These are phyloP conservation scores for Natrix natrix DNA, from an alignment of 2,797 vertebrate species.

Conservation along the genomic window DNA sequence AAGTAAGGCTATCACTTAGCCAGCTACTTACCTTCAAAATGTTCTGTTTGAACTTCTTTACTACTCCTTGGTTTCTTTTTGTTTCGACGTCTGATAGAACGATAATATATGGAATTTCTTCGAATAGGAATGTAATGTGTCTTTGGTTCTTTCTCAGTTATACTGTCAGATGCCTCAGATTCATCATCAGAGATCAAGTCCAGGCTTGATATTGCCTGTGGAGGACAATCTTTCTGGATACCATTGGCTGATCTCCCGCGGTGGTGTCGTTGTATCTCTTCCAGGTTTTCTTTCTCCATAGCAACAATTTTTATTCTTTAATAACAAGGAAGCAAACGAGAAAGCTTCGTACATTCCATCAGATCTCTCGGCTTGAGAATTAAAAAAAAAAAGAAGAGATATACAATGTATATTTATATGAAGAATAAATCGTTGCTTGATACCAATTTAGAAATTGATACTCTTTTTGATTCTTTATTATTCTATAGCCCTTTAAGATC, in stretches of 20 bases:
- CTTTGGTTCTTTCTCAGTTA: conserved; percentile 16
- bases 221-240: conserved; percentile 23
- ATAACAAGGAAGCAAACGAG: conserved; percentile 29
- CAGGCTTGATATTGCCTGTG: conserved; percentile 27
- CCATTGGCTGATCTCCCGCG: conserved; percentile 8
- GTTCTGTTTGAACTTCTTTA: background rate
- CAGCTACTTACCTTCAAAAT: conserved; percentile 64
- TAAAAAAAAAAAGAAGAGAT: conserved; percentile 38
- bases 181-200: conserved; percentile 48
- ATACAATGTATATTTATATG: conserved; percentile 35
- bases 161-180: background rate
- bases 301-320: conserved; percentile 31
- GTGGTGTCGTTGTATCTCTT: conserved; percentile 24
- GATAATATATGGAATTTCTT: conserved; percentile 76
- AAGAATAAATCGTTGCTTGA: background rate
- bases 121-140: conserved; percentile 54
- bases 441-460: background rate
- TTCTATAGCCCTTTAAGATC: background rate
- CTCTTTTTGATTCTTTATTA: background rate
- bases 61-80: conserved; percentile 44
- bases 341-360: conserved; percentile 38
- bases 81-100: conserved; percentile 59
- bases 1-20: background rate
- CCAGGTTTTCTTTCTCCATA: conserved; percentile 63
- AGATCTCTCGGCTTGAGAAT: conserved; percentile 29